phyloP scores from a whole-genome alignment of 1,140 invertebrate species.

The Platorchestia sp. region DNA sequence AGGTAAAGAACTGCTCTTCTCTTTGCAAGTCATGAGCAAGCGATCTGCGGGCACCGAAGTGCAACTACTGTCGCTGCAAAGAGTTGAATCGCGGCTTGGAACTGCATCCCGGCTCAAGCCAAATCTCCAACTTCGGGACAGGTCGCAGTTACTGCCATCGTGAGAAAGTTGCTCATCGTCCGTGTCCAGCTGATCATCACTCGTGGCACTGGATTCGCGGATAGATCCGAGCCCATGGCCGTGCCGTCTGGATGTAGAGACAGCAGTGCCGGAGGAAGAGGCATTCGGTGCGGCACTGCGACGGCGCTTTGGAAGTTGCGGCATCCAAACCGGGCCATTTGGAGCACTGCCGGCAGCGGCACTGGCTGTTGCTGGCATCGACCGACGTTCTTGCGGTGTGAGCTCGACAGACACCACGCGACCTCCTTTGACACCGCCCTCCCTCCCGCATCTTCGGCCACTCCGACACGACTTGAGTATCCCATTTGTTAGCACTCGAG shows the following conservation, averaged over 20 bases:
- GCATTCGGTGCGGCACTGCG: constrained; percentile 4
- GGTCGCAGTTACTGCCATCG: constrained; percentile 64
- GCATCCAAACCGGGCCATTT: constrained; percentile 47
- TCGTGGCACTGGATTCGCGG: constrained; percentile 62
- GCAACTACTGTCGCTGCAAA: constrained; percentile 55
- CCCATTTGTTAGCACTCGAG: constrained; percentile 65
- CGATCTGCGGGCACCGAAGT: not conserved
- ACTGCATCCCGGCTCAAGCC: constrained; percentile 60
- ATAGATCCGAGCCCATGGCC: constrained; percentile 62
- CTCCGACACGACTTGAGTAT: constrained; percentile 60
- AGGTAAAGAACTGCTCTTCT: constrained; percentile 66
- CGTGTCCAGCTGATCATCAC: constrained; percentile 61
- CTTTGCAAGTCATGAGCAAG: constrained; percentile 15
- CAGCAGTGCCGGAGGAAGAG: constrained; percentile 26
- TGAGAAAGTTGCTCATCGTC: constrained; percentile 60
- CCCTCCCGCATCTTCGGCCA: constrained; percentile 8
- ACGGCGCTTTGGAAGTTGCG: constrained; percentile 44
- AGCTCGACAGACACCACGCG: constrained; percentile 54
- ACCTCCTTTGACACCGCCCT: constrained; percentile 31
- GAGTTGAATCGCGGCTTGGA: constrained; percentile 55
- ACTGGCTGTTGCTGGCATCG: constrained; percentile 56
- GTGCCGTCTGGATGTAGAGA: not conserved
- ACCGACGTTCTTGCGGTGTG: constrained; percentile 57
- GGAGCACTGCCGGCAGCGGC: not conserved
- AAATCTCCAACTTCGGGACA: constrained; percentile 64